Evolutionary conservation across 2,797 vertebrate species (phyloP), one percentile per base, ranked within the genome.

Genomic region (Steatocranus sp.): DNA sequence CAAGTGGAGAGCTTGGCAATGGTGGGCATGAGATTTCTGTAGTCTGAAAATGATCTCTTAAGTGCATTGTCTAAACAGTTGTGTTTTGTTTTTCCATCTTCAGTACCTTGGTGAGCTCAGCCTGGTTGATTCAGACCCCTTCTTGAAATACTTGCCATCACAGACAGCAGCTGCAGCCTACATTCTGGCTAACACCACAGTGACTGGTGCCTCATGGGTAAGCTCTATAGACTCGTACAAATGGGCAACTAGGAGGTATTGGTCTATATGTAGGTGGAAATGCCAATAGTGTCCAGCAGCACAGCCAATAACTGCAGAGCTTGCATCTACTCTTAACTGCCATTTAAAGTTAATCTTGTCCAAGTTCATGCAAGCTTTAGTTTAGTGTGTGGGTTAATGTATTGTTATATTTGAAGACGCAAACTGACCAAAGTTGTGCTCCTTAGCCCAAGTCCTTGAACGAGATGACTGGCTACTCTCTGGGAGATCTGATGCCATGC

Each of bases 61-160:
- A 56, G 6, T 51, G 23, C 11, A 5, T 8, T 38, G 4, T 32
- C n/a, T 41, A 30, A 30, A 68, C 4, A n/a, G 0, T 36, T 7
- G 17, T 11, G n/a, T 8, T 8, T 17, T 1, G 0, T 5, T n/a
- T 7, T 18, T 27, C 0, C 0, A 5, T 36, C 56, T 36, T 6
- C 89, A 99, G 98, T 99, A 98, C 90, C 94, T 99, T 9, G 97
- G 97, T 27, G 99, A 99, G 91, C 94, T 99, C 77, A 99, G 98
- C 86, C 89, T 99, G 79, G 96, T 99, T 3, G 98, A 99, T 84
- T 97, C 97, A 0, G 98, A 99, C 58, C 97, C 97, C 5, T 99
- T 97, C 91, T 89, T 99, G 84, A 98, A 98, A 89, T 99, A 99
- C 77, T 91, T 99, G 61, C 99, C 99, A 1, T 99, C 99, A 3